A percentile compares a stretch with the other conserved stretches of the same genome.
Evolutionary conservation across 1,140 invertebrate species (phyloP).

Genomic region (Heliconius congener): DNA sequence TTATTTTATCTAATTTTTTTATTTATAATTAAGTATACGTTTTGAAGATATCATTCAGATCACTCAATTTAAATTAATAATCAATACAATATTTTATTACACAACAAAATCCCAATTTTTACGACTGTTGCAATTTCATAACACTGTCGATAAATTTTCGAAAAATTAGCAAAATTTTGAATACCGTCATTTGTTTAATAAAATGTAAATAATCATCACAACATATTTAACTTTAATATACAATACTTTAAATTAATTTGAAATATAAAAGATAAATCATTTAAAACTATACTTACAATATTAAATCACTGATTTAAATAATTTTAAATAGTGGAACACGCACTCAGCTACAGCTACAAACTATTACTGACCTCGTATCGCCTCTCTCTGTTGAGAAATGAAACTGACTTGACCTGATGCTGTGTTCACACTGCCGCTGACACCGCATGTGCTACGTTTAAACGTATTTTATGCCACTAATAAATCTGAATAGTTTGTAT

Average conservation of each 20-base stretch:
- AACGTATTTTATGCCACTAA: neutral
- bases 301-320: constrained; percentile 11
- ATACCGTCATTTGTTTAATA: neutral
- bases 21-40: no score
- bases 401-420: constrained; percentile 45
- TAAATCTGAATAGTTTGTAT: neutral
- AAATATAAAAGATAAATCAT: neutral
- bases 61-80: no score
- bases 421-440: constrained; percentile 36
- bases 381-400: constrained; percentile 66
- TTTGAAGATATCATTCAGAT: no score
- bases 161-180: neutral
- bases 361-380: constrained; percentile 50
- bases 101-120: no score
- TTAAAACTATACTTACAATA: constrained; percentile 5
- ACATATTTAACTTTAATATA: no score
- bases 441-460: neutral
- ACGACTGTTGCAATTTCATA: neutral
- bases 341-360: constrained; percentile 36
- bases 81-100: no score
- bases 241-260: neutral
- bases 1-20: no score
- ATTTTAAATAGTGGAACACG: constrained; percentile 13
- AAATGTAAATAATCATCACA: no score
- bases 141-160: neutral